Evolutionary conservation across 2,797 vertebrate genomes (phyloP).

Genomic region (Hoplostethus atlanticus): DNA sequence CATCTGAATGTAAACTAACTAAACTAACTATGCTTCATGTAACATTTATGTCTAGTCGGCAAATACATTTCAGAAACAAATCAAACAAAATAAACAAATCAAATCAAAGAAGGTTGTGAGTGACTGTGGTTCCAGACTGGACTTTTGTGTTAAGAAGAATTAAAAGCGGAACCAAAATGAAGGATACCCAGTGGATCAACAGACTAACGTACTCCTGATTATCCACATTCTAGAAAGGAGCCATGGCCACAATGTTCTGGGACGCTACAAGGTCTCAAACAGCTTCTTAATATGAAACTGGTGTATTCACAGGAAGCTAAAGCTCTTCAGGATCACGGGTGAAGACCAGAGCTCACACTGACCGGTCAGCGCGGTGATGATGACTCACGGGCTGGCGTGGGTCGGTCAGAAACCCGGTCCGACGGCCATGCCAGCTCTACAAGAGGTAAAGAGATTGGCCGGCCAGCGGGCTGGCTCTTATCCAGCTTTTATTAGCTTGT

Average conservation of each 20-base stretch:
- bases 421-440: conserved; percentile 17
- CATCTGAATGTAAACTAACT: too few species aligned
- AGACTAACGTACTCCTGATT: not conserved
- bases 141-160: too few species aligned
- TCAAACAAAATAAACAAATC: too few species aligned
- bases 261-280: too few species aligned
- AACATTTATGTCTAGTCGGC: too few species aligned
- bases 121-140: too few species aligned
- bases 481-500: conserved; percentile 81
- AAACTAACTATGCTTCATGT: too few species aligned
- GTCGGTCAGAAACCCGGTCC: not conserved
- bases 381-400: conserved; percentile 4
- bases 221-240: not conserved
- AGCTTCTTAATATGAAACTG: not conserved
- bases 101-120: too few species aligned
- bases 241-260: not conserved
- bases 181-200: not conserved
- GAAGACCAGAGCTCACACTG: not conserved
- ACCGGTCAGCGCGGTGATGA: conserved; percentile 10
- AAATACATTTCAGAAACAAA: too few species aligned
- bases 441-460: conserved; percentile 80
- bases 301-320: not conserved
- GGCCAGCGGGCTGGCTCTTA: conserved; percentile 63
- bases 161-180: too few species aligned
- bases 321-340: not conserved